Evolutionary conservation across 2,797 vertebrate genomes (phyloP).

Genomic region (Malurus splendens): DNA sequence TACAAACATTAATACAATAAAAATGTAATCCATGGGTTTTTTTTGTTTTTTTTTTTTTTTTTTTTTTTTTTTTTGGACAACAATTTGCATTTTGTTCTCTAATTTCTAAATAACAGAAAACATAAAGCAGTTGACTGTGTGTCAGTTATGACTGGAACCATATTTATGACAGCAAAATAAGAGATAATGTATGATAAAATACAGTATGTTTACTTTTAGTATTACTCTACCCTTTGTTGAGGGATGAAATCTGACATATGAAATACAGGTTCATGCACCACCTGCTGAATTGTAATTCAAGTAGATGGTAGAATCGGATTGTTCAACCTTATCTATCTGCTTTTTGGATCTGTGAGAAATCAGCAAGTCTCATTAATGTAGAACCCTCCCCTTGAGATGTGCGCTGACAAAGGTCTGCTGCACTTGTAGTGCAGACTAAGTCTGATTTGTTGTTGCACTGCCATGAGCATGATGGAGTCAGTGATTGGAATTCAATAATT

Average conservation of each 20-base stretch:
- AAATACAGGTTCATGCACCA: not conserved
- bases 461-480: not conserved
- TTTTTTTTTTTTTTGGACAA: not conserved
- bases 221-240: not conserved
- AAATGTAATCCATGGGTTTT: not conserved
- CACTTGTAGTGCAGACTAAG: not conserved
- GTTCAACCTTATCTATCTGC: accelerated
- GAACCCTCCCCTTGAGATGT: not conserved
- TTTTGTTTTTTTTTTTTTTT: not conserved
- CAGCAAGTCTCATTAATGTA: not conserved
- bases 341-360: not conserved
- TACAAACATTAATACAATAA: not conserved
- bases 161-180: not conserved
- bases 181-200: not conserved
- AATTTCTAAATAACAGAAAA: not conserved
- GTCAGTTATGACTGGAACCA: not conserved
- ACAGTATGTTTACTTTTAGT: not conserved
- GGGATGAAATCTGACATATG: not conserved
- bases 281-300: not conserved
- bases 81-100: not conserved
- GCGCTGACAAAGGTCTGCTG: not conserved
- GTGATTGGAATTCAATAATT: not conserved
- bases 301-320: not conserved
- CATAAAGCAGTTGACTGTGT: not conserved
- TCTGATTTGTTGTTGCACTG: not conserved